Evolutionary conservation across 1,140 invertebrate genomes (phyloP), one percentile per base, ranked within the genome.

Genomic region (Nasonia longicornis): DNA sequence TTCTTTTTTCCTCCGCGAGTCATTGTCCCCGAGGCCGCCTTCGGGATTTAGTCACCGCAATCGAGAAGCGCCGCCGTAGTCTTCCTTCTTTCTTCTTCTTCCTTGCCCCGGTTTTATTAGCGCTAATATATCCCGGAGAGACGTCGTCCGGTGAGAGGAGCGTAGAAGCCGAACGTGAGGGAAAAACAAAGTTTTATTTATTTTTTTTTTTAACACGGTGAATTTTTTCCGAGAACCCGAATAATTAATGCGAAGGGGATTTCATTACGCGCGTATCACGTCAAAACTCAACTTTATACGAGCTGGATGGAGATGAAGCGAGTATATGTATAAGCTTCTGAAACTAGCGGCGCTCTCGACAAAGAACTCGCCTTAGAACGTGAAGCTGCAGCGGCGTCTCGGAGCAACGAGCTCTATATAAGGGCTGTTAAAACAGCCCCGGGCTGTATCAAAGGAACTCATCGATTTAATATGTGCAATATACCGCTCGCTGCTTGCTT

Each of bases 391-490:
- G 52, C 26, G 26, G 26, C 10, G 26, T 26, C 26, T 26, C 26
- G 26, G 26, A 26, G 26, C 26, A 69, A 69, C 14, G 66, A 11
- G 66, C 66, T 26, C 26, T 58, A 69, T 20, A 29, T 69, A 31
- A 29, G 66, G 26, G 66, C 20, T 69, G 66, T 35, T 69, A 31
- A 48, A 73, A 73, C 45, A 73, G 42, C 71, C 14, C n/a, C 26
- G 71, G 20, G 71, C 71, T 73, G 14, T 48, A 52, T 73, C 71
- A 73, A 48, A 26, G 26, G 45, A 52, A 29, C 45, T 73, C 71
- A 73, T 73, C 71, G 71, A 73, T 73, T 42, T 70, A 70, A 70
- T 67, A 67, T 26, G n/a, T 63, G 11, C n/a, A 63, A 63, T 63
- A 20, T 63, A n/a, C 20, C 12, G 1, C 20, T 4, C 38, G 38